Percentiles rank a stretch among this genome's conserved stretches.
These are phyloP conservation scores for Mobula hypostoma DNA, from an alignment of 2,113 vertebrate genomes.

Conservation along the genomic window DNA sequence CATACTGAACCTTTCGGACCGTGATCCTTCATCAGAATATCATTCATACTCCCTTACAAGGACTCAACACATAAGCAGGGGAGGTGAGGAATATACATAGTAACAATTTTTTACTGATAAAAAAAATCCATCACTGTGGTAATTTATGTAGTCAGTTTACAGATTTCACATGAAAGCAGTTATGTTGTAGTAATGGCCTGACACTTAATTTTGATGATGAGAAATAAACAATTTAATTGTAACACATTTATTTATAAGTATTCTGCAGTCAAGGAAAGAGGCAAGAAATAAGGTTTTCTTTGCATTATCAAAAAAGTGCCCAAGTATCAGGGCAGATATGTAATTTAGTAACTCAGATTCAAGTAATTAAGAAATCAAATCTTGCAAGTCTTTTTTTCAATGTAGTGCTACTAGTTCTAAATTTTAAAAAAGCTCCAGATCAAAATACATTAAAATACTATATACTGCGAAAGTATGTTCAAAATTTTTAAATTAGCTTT, in stretches of 20 bases:
- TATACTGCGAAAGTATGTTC: too few relatives aligned
- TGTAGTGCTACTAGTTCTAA: not conserved
- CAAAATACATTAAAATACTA: not conserved
- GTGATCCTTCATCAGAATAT: not conserved
- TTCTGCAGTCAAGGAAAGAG: not conserved
- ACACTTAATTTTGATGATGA: conserved; percentile 15
- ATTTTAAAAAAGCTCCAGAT: not conserved
- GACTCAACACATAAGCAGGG: not conserved
- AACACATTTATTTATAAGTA: not conserved
- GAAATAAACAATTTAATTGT: not conserved
- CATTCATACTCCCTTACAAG: not conserved
- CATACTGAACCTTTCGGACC: too few relatives aligned
- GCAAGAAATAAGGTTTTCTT: not conserved
- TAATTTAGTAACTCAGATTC: not conserved
- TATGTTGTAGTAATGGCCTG: not conserved
- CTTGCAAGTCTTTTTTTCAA: not conserved
- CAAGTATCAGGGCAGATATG: not conserved
- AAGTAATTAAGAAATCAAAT: not conserved
- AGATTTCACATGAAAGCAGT: not conserved
- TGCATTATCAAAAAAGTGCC: not conserved
- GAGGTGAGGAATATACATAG: not conserved
- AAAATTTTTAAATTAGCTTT: not conserved
- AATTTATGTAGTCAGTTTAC: not conserved
- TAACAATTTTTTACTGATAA: not conserved
- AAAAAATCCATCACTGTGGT: not conserved